These are phyloP conservation scores for Athene noctua DNA, from an alignment of 2,113 vertebrate genomes.

Conservation along the genomic window DNA sequence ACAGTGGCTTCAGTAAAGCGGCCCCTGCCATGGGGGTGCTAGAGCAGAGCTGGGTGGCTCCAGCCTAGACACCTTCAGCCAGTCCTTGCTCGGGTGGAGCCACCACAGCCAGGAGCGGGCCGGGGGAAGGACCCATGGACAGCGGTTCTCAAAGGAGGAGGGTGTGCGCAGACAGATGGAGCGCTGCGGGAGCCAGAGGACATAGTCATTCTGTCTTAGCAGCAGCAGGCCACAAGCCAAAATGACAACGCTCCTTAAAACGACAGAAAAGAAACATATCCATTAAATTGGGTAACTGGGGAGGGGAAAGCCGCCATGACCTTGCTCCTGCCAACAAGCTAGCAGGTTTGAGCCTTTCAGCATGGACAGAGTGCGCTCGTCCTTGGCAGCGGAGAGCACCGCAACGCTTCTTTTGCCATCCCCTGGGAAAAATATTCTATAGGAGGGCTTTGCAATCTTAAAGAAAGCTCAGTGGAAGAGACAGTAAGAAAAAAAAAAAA, in stretches of 20 bases:
- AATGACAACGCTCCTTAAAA: not conserved
- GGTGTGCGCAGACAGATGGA: not conserved
- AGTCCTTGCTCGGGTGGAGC: not conserved
- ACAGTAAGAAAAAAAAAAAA: not conserved
- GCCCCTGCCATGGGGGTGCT: not conserved
- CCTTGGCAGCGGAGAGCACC: not conserved
- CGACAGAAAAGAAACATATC: not conserved
- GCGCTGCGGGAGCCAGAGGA: not conserved
- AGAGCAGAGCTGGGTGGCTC: not conserved
- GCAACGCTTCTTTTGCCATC: not conserved
- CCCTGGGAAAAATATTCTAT: not conserved
- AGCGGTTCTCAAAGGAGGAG: not conserved
- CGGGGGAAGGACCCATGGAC: not conserved
- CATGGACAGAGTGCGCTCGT: not conserved
- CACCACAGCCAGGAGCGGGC: not conserved
- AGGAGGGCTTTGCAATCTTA: not conserved
- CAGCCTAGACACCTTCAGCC: not conserved
- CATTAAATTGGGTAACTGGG: not conserved
- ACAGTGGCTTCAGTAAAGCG: not conserved
- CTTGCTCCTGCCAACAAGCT: not conserved
- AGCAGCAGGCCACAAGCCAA: not conserved
- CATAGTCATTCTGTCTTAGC: not conserved
- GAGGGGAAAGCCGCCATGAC: not conserved
- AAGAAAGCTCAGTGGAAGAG: not conserved
- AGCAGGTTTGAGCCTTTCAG: not conserved